Evolutionary conservation across 2,888 invertebrate genomes (phyloP).

Genomic region (Dorcus parallelipipedus): DNA sequence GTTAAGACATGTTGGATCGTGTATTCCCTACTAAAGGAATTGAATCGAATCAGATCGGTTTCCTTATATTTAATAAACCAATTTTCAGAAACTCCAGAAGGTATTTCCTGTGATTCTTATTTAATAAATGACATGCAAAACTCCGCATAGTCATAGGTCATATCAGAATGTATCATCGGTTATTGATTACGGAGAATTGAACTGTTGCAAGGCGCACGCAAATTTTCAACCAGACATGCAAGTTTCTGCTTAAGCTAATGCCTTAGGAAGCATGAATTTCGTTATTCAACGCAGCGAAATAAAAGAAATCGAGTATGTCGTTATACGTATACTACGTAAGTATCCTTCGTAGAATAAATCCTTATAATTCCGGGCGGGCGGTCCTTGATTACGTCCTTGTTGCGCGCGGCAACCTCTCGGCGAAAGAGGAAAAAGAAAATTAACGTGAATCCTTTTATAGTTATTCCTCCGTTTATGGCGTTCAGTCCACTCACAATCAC

Average conservation of each 20-base stretch:
- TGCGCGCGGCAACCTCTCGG: constrained; percentile 4
- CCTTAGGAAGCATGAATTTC: background rate
- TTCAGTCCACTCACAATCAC: constrained; percentile 8
- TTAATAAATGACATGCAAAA: too few species aligned
- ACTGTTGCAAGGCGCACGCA: background rate
- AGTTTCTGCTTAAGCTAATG: background rate
- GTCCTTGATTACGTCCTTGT: constrained; percentile 14
- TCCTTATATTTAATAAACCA: too few species aligned
- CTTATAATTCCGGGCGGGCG: background rate
- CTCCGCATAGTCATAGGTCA: too few species aligned
- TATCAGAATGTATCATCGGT: too few species aligned
- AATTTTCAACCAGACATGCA: too few species aligned
- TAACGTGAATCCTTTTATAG: constrained; percentile 28
- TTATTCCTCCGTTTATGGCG: constrained; percentile 21
- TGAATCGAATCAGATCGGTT: too few species aligned
- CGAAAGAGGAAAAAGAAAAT: constrained; percentile 24
- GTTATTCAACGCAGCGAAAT: background rate
- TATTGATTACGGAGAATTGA: background rate
- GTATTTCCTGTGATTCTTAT: too few species aligned
- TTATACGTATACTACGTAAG: background rate
- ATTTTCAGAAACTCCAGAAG: too few species aligned
- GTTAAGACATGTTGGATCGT: too few species aligned
- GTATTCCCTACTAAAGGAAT: too few species aligned
- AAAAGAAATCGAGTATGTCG: background rate
- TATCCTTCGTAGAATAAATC: constrained; percentile 1